These are phyloP conservation scores for Plotosus lineatus DNA, from an alignment of 2,113 vertebrate species.

Conservation along the genomic window DNA sequence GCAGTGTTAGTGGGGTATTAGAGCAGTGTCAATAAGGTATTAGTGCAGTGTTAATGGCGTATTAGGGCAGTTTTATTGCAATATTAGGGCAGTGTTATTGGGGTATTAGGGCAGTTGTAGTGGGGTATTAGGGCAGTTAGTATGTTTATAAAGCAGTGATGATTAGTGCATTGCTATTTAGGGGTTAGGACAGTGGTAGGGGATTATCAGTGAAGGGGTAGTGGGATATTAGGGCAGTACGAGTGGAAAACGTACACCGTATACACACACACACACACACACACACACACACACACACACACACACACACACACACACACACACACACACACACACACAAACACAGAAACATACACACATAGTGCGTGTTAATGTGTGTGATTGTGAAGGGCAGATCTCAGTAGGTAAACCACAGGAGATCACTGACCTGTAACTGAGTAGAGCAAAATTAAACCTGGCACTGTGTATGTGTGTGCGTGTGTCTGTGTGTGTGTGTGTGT, in stretches of 20 bases:
- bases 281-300: neutral
- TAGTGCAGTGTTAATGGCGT: no score
- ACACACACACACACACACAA: neutral
- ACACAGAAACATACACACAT: neutral
- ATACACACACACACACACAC: neutral
- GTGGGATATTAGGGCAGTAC: neutral
- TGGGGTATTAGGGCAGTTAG: no score
- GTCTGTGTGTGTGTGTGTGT: slow-evolving; percentile 17
- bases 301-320: neutral
- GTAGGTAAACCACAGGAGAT: slow-evolving; percentile 19
- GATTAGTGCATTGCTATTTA: no score
- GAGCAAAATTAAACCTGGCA: slow-evolving; percentile 21
- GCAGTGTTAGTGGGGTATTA: neutral
- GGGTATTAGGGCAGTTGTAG: no score
- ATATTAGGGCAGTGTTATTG: no score
- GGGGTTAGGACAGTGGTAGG: no score
- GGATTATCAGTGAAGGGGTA: neutral
- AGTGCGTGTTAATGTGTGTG: slow-evolving; percentile 4
- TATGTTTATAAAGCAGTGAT: no score
- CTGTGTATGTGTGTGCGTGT: neutral
- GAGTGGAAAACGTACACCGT: no score
- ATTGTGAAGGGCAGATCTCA: slow-evolving; percentile 36
- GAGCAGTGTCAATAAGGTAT: no score
- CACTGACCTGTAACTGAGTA: slow-evolving; percentile 37
- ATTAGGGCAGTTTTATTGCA: no score